Conservation (phyloP, 2,888 invertebrate genomes). For the Cantharis flavilabris region DNA sequence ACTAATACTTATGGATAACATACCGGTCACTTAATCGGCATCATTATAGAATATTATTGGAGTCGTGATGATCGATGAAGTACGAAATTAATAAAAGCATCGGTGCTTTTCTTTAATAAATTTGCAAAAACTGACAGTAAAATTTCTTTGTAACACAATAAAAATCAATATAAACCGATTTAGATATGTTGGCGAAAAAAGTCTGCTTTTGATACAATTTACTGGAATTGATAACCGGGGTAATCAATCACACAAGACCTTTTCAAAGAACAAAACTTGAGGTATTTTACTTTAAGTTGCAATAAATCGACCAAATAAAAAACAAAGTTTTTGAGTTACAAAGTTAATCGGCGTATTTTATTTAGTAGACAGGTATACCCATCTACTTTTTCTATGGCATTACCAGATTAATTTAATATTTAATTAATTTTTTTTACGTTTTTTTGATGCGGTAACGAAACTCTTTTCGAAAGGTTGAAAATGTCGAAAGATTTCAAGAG, state of each 20-base stretch:
- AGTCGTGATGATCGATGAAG: background rate
- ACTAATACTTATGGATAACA: background rate
- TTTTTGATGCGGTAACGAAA: background rate
- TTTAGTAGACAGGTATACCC: background rate
- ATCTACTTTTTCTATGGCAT: background rate
- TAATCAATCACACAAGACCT: background rate
- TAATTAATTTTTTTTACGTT: background rate
- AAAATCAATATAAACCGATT: background rate
- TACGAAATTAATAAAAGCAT: background rate
- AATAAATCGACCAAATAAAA: background rate
- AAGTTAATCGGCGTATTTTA: background rate
- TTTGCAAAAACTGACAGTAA: background rate
- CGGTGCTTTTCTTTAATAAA: background rate
- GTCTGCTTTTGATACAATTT: background rate
- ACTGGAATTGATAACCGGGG: background rate
- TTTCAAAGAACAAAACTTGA: background rate
- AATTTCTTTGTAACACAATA: background rate
- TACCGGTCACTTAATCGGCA: background rate
- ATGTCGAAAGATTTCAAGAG: background rate
- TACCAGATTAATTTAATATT: background rate
- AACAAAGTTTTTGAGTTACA: background rate
- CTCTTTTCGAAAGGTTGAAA: background rate
- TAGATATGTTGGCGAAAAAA: background rate
- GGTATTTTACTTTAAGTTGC: background rate
- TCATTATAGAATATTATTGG: background rate